Base-by-base conservation (phyloP, 2,797 vertebrate genomes). In the Glossophaga mutica region DNA sequence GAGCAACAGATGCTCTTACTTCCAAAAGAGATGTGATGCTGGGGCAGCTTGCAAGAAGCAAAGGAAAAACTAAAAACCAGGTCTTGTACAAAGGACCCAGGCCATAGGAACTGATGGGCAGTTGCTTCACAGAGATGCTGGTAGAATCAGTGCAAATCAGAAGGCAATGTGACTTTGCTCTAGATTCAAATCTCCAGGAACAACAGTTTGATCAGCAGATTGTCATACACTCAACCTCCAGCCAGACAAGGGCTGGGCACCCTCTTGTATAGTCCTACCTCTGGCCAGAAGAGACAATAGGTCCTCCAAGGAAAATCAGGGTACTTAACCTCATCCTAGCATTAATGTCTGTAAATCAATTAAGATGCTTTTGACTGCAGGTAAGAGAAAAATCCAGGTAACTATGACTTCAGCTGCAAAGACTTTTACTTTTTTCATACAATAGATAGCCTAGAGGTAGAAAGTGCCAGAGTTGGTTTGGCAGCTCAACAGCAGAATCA, bases 341-440 rank as follows among this genome's bases (percentile, higher is more conserved):
- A 59, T 39, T 29, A 3, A 57, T 37, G 5, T 32, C 74, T 42
- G 18, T 94, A 57, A 26, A 15, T 65, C 78, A 21, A 2, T 79
- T 11, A 32, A 57, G 50, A 32, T 14, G 52, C 55, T 71, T 71
- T 94, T 46, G 83, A 65, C 67, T 48, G 16, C 12, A 7, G 48
- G 15, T 29, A 70, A 88, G 37, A 85, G 29, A 77, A 65, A 50
- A 95, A 46, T 34, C 34, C 52, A 71, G 6, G 42, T 79, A 32
- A 32, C 3, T 5, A 11, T 29, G 86, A 74, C 52, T 42, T 90
- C 0, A 6, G 42, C 39, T 9, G 2, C 46, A 29, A 77, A 91
- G 37, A 37, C n/a, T 2, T 26, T 70, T 71, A 6, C 91, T 52
- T 6, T 55, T 62, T 81, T 15, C 19, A 55, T 22, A 8, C 42